Conservation (phyloP, 2,113 vertebrate genomes). For the Narcine bancroftii region DNA sequence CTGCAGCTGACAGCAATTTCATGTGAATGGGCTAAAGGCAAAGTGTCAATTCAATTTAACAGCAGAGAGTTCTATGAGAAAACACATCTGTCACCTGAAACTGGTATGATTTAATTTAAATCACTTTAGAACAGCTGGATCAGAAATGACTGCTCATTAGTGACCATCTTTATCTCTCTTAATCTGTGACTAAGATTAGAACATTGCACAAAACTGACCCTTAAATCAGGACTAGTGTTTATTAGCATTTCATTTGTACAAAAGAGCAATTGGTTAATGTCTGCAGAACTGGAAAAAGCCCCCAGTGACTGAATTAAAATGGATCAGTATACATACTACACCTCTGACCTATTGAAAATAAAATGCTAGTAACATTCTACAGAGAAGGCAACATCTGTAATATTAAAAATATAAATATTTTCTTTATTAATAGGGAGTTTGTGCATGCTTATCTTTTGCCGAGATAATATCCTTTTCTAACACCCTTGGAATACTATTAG, state of each 20-base stretch:
- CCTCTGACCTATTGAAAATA: neutral
- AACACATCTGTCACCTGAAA: neutral
- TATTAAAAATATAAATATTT: no score
- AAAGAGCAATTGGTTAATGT: neutral
- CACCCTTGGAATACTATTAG: no score
- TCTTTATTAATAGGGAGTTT: no score
- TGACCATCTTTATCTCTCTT: neutral
- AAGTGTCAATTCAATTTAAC: neutral
- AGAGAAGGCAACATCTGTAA: no score
- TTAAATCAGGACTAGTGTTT: neutral
- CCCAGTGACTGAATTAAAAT: neutral
- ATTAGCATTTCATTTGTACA: neutral
- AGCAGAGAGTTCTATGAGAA: neutral
- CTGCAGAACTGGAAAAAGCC: neutral
- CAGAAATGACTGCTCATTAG: neutral
- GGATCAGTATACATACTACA: neutral
- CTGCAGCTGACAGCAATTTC: neutral
- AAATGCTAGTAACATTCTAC: no score
- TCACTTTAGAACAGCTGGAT: neutral
- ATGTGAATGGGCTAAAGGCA: neutral
- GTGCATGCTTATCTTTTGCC: no score
- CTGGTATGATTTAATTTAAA: neutral
- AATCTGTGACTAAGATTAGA: neutral
- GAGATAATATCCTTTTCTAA: no score
- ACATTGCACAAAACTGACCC: neutral